Evolutionary conservation across 1,140 invertebrate genomes (phyloP).

Genomic region (Gonatopus flavifemur): DNA sequence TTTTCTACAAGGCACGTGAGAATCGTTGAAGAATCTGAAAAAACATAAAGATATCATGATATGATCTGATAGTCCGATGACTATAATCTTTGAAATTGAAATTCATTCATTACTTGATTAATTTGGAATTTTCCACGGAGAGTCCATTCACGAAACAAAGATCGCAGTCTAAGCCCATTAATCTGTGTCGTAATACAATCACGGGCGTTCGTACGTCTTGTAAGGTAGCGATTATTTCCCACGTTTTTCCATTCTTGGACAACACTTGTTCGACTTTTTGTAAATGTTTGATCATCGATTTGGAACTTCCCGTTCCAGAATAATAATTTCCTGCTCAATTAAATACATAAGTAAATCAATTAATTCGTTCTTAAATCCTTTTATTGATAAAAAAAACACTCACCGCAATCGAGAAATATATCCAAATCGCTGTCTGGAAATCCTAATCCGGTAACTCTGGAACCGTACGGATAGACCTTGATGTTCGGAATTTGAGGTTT

Average conservation of each 20-base stretch:
- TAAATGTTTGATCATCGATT: no score
- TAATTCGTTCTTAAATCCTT: constrained; percentile 7
- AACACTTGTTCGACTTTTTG: constrained; percentile 5
- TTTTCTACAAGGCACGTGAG: constrained; percentile 39
- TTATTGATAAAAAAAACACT: constrained; percentile 6
- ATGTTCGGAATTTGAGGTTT: constrained; percentile 11
- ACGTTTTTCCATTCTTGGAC: constrained; percentile 20
- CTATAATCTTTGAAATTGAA: background rate
- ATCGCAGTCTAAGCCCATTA: constrained; percentile 56
- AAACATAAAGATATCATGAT: constrained; percentile 4
- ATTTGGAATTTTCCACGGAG: constrained; percentile 58
- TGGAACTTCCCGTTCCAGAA: no score
- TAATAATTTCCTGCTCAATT: constrained; percentile 1
- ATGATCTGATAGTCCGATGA: background rate
- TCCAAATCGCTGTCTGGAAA: constrained; percentile 54
- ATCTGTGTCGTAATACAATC: constrained; percentile 55
- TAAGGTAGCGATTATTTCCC: constrained; percentile 18
- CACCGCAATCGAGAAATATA: constrained; percentile 55
- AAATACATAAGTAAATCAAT: background rate
- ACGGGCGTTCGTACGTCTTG: constrained; percentile 54
- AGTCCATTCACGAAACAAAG: constrained; percentile 59
- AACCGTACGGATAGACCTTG: constrained; percentile 51
- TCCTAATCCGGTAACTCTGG: constrained; percentile 50
- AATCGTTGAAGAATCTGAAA: constrained; percentile 43
- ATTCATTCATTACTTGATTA: constrained; percentile 42